Evolutionary conservation across 2,797 vertebrate genomes (phyloP), one percentile per base, ranked within the genome.

Genomic region (Borostomias antarcticus): DNA sequence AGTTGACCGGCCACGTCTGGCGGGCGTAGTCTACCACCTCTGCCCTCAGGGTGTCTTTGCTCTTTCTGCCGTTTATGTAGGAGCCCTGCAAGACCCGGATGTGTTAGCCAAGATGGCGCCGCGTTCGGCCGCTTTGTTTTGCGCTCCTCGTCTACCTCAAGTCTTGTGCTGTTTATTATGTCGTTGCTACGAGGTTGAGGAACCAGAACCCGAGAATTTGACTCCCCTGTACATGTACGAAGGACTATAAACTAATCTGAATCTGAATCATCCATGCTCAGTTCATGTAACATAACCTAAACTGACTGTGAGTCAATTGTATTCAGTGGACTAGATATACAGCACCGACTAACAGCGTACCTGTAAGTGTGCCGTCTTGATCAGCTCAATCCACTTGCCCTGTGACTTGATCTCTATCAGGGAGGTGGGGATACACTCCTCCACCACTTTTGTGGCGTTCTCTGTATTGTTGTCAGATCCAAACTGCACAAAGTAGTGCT

Each of bases 1-100:
- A 99, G 61, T 95, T 84, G 53, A 98, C 72, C 0, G 94, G 91
- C 97, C 95, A 99, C 66, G 90, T 90, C 50, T 92, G 58, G 4
- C 80, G 89, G 57, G 93, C 93, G 1, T 82, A 80, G 64, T 93
- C 87, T 1, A 98, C 95, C 35, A 97, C 80, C 21, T 95, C 90
- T 40, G 86, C 93, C 80, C 92, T 95, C 15, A 96, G 92, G 0
- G 52, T 68, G 45, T 90, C 89, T 0, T 37, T 45, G 2, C 75
- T 79, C 26, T 68, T 68, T n/a, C 1, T 85, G 26, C 88, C 85
- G 30, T 85, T 89, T 50, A 74, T 80, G 53, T 93, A 92, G 0
- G 73, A 45, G 3, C 88, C 93, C 97, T 98, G 82, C 0, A 40
- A 7, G 11, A 76, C 4, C 37, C 61, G 1, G 40, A 70, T n/a